Base-by-base conservation (phyloP, 2,797 vertebrate species). In the Xyrichtys novacula region DNA sequence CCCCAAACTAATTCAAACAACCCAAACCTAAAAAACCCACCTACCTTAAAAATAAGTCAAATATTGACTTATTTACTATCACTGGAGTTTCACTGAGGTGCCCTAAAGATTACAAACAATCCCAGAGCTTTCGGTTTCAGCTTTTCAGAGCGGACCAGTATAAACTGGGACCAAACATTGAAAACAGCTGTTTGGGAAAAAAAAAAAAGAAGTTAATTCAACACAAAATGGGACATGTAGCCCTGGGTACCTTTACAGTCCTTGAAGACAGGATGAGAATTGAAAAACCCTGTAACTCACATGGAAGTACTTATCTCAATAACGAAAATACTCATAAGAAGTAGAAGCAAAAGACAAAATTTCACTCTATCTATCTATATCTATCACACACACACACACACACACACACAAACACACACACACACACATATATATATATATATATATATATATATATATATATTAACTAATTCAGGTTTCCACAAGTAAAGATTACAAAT, bases 211-310 rank as follows among this genome's bases (percentile, higher is more conserved):
- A 48, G 52, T 79, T 20, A 76, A 85, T 78, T 56, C 42, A 65
- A 46, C 23, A 71, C 64, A 84, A 88, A 85, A 73, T 81, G 36
- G 65, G 47, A 87, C 61, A 78, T 68, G 61, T 73, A 79, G 81
- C 80, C 76, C 67, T 61, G 53, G 76, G 82, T 76, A 59, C 29
- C 73, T 83, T 49, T 17, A 72, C 50, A 69, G 40, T 65, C 74
- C 20, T 58, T 61, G 20, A 62, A 57, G 61, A 70, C 10, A 25
- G 59, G 14, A 65, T 71, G 55, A 50, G 44, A 69, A 50, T 47
- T 15, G 56, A 71, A 72, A 59, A 70, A 54, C 7, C 1, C 10
- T 71, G 39, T 71, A 50, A 74, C 67, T 74, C 23, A 66, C 65
- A 12, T n/a, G 50, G 55, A 50, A 8, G 60, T 32, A 38, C 71